Conservation (phyloP, 2,797 vertebrate species). For the Lindbergichthys nudifrons region DNA sequence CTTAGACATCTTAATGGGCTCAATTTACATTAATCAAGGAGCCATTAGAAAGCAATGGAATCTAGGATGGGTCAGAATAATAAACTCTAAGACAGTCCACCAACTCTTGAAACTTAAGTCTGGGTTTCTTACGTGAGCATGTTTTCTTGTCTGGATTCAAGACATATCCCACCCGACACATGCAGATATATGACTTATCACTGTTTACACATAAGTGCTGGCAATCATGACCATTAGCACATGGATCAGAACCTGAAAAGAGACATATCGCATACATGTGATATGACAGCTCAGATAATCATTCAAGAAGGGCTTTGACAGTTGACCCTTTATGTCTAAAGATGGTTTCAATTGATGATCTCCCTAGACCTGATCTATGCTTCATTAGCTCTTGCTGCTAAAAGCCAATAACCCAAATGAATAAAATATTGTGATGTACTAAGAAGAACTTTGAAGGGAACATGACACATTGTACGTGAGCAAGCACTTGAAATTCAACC, state of each 20-base stretch:
- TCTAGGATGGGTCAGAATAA: not conserved
- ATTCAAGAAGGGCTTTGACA: not conserved
- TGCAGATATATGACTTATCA: conserved; percentile 76
- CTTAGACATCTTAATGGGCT: conserved; percentile 7
- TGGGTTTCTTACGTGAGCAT: conserved; percentile 81
- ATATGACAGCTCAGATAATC: conserved; percentile 11
- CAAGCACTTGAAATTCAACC: not conserved
- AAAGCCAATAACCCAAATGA: not conserved
- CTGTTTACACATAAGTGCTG: conserved; percentile 82
- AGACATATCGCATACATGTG: conserved; percentile 21
- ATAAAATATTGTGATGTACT: not conserved
- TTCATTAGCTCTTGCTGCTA: not conserved
- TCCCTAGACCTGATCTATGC: not conserved
- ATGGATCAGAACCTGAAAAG: conserved; percentile 65
- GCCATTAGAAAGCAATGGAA: not conserved
- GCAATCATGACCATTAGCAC: conserved; percentile 80
- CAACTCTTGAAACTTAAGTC: not conserved
- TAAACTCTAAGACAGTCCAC: not conserved
- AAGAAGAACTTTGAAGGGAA: not conserved
- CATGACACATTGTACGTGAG: not conserved
- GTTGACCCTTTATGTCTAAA: not conserved
- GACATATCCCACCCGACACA: conserved; percentile 80
- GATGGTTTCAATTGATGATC: not conserved
- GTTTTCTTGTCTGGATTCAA: conserved; percentile 83
- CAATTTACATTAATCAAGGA: not conserved